A percentile compares a stretch with the other conserved stretches of the same genome.
These are phyloP conservation scores for Ptychobarbus kaznakovi DNA, from an alignment of 2,797 vertebrate species.

Conservation along the genomic window DNA sequence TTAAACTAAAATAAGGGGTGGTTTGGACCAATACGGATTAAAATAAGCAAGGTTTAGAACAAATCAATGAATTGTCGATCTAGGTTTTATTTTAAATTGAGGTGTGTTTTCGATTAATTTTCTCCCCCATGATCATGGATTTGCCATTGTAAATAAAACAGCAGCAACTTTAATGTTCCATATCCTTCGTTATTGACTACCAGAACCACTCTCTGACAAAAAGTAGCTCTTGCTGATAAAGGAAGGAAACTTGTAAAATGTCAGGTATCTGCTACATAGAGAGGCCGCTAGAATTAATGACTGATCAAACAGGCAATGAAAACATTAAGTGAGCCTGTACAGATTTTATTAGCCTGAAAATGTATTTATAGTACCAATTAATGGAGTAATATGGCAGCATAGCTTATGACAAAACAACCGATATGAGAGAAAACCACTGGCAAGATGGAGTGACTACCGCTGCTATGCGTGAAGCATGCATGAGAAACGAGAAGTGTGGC, in stretches of 20 bases:
- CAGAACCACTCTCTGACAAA: not conserved
- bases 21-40: not conserved
- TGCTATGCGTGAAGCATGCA: no score
- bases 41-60: not conserved
- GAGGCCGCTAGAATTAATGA: not conserved
- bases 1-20: not conserved
- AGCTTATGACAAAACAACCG: not conserved
- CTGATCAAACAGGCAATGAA: not conserved
- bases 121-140: no score
- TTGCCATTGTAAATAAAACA: not conserved
- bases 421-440: not conserved
- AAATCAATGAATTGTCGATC: no score
- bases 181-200: not conserved
- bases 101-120: not conserved
- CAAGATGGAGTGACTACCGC: not conserved
- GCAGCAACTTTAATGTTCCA: not conserved
- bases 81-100: no score
- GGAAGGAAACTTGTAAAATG: not conserved
- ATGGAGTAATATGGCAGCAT: not conserved
- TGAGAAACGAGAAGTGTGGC: no score
- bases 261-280: not conserved
- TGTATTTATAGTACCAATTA: not conserved
- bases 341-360: not conserved
- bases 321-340: not conserved
- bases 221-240: not conserved